phyloP scores from a whole-genome alignment of 2,888 invertebrate genomes.

The Pheosia gnoma region DNA sequence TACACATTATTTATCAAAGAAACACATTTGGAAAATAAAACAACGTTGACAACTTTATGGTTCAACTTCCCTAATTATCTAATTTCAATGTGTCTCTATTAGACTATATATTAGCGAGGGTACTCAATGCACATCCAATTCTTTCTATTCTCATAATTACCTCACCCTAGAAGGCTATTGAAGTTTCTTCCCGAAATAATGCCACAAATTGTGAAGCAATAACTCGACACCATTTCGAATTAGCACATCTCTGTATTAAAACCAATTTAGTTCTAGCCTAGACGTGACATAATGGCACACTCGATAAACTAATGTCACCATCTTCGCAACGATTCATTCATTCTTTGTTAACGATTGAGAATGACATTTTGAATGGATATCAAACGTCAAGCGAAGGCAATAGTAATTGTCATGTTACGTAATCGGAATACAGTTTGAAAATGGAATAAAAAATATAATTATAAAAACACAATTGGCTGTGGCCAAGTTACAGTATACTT shows the following conservation, averaged over 20 bases:
- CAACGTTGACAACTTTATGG: too few species aligned
- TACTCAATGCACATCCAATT: too few species aligned
- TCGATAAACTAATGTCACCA: neutral
- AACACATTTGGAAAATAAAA: too few species aligned
- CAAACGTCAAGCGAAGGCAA: slow-evolving; percentile 1
- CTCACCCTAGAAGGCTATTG: too few species aligned
- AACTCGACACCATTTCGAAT: neutral
- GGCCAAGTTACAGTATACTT: too few species aligned
- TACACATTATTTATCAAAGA: too few species aligned
- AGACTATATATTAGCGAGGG: too few species aligned
- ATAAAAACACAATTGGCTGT: too few species aligned
- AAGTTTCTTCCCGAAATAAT: neutral
- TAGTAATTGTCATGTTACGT: neutral
- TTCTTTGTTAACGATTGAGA: neutral
- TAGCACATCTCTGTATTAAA: neutral
- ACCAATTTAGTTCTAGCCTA: neutral
- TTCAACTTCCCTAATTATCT: too few species aligned
- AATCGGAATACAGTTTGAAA: neutral
- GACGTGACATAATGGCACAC: neutral
- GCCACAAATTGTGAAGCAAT: neutral
- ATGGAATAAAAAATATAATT: too few species aligned
- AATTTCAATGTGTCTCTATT: too few species aligned
- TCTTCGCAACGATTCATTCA: neutral
- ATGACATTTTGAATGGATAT: slow-evolving; percentile 3
- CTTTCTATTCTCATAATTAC: too few species aligned